Evolutionary conservation across 2,888 invertebrate genomes (phyloP).

Genomic region (Sinelater perroti): DNA sequence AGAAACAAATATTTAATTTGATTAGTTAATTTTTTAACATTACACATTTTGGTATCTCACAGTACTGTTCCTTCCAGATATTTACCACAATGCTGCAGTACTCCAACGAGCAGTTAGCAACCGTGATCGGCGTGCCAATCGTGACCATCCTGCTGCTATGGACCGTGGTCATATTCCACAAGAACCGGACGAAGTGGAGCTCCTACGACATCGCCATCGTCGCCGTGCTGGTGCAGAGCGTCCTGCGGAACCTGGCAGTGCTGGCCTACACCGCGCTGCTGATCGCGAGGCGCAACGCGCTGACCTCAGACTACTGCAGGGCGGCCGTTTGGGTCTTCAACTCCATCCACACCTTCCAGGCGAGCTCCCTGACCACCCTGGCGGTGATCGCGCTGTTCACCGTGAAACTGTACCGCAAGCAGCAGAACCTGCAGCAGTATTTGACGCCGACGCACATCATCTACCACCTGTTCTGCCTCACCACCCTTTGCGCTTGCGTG

Average conservation of each 20-base stretch:
- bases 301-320: conserved; percentile 56
- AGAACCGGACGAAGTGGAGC: conserved; percentile 63
- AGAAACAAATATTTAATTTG: no score
- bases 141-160: conserved; percentile 61
- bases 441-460: conserved; percentile 60
- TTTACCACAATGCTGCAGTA: conserved; percentile 52
- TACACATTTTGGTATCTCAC: no score
- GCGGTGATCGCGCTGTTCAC: conserved; percentile 62
- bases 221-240: conserved; percentile 58
- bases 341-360: conserved; percentile 64
- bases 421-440: conserved; percentile 55
- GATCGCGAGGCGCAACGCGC: conserved; percentile 48
- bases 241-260: conserved; percentile 59
- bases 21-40: no score
- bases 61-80: background rate
- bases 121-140: conserved; percentile 61
- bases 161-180: conserved; percentile 63
- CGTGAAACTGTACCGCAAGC: conserved; percentile 54
- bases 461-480: conserved; percentile 64
- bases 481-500: conserved; percentile 63
- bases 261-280: conserved; percentile 55
- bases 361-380: conserved; percentile 62
- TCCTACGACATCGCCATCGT: conserved; percentile 65
- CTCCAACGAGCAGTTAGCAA: conserved; percentile 57
- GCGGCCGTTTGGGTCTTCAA: conserved; percentile 63